A percentile compares a stretch with the other conserved stretches of the same genome.
Conservation (phyloP, 2,113 vertebrate genomes). For the Strigops habroptila region DNA sequence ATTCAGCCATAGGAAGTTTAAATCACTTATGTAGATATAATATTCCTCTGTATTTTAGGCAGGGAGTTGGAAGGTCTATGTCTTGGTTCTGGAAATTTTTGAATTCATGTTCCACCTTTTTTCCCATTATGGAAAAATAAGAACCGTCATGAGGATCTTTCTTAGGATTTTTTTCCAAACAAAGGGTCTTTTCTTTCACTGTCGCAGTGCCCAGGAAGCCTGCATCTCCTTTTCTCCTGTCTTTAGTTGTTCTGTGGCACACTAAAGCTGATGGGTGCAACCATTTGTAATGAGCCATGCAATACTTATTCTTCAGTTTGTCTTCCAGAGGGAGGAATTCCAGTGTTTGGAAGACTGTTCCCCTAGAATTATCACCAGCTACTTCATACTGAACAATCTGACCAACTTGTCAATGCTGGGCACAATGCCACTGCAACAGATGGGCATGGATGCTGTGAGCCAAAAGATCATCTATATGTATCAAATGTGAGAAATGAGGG, state of each 20-base stretch:
- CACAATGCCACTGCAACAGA: slow-evolving; percentile 52
- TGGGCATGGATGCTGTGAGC: slow-evolving; percentile 32
- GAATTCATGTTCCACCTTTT: background rate
- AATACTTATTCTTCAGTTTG: background rate
- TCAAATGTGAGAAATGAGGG: slow-evolving; percentile 57
- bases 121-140: background rate
- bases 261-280: background rate
- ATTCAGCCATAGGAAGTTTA: background rate
- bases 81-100: background rate
- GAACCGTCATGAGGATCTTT: background rate
- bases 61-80: background rate
- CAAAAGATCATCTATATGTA: slow-evolving; percentile 38
- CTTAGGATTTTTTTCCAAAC: background rate
- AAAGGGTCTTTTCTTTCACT: background rate
- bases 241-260: background rate
- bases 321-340: background rate
- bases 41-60: background rate
- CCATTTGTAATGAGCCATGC: background rate
- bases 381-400: background rate
- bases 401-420: slow-evolving; percentile 29
- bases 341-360: background rate
- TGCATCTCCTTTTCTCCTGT: background rate
- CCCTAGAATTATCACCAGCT: background rate
- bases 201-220: background rate
- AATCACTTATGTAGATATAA: background rate